A percentile compares a stretch with the other conserved stretches of the same genome.
Evolutionary conservation across 2,888 invertebrate genomes (phyloP).

Genomic region (Ormia ochracea): DNA sequence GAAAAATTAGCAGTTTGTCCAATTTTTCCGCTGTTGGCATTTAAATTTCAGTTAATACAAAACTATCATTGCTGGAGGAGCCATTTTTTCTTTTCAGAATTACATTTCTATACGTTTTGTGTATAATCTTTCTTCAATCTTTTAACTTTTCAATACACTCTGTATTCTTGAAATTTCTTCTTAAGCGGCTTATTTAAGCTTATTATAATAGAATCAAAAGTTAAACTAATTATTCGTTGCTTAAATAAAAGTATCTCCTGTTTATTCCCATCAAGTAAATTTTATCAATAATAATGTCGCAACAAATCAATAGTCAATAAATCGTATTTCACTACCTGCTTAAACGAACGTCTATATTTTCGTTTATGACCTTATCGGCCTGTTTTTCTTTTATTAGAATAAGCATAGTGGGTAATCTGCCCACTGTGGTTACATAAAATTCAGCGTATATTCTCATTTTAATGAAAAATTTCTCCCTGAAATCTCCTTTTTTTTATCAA

Average conservation of each 20-base stretch:
- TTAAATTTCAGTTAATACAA: too few species aligned
- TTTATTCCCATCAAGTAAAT: not conserved
- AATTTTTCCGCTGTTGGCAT: too few species aligned
- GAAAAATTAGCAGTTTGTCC: too few species aligned
- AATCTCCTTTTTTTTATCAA: too few species aligned
- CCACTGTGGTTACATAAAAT: too few species aligned
- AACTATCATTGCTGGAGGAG: too few species aligned
- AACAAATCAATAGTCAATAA: conserved; percentile 44
- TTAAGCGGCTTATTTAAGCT: conserved; percentile 20
- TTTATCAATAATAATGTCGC: not conserved
- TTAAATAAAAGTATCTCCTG: not conserved
- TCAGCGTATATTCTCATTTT: too few species aligned
- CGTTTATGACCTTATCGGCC: not conserved
- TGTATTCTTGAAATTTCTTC: not conserved
- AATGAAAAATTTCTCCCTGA: too few species aligned
- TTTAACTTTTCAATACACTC: not conserved
- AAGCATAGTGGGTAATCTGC: too few species aligned
- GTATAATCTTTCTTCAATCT: too few species aligned
- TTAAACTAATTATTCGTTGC: conserved; percentile 32
- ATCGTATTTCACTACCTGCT: conserved; percentile 23
- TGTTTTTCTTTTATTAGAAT: not conserved
- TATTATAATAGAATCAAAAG: not conserved
- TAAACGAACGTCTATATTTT: conserved; percentile 5
- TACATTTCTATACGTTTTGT: too few species aligned
- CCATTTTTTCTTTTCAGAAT: too few species aligned